Conservation (phyloP, 2,888 invertebrate genomes). For the Ceraclea dissimilis region DNA sequence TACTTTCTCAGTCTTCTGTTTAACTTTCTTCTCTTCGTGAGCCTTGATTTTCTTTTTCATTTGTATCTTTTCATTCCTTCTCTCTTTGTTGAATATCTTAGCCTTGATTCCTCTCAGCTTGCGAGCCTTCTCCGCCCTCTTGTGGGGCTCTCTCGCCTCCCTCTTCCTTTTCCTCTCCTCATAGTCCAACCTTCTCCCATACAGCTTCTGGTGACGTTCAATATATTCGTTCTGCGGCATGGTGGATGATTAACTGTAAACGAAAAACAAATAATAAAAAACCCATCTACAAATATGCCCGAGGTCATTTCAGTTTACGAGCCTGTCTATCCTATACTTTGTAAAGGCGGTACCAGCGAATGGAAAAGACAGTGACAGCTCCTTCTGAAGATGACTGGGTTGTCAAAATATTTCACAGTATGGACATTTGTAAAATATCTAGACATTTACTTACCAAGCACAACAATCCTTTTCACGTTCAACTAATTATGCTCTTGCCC, state of each 20-base stretch:
- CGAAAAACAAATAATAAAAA: slow-evolving; percentile 1
- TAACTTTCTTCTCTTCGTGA: slow-evolving; percentile 91
- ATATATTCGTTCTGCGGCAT: slow-evolving; percentile 99
- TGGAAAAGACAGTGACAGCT: slow-evolving; percentile 5
- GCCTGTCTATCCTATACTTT: not conserved
- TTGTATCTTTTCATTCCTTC: slow-evolving; percentile 96
- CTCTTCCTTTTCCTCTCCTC: slow-evolving; percentile 94
- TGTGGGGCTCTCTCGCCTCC: slow-evolving; percentile 91
- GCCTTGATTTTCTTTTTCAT: slow-evolving; percentile 98
- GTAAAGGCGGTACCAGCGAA: slow-evolving; percentile 5
- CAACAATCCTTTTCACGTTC: not conserved
- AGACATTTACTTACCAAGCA: slow-evolving; percentile 13
- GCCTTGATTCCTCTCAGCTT: slow-evolving; percentile 94
- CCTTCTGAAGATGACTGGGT: slow-evolving; percentile 8
- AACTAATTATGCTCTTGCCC: not conserved
- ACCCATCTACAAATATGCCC: slow-evolving; percentile 7
- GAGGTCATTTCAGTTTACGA: slow-evolving; percentile 20
- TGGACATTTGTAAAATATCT: not conserved
- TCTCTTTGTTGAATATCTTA: slow-evolving; percentile 93
- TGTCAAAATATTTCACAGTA: slow-evolving; percentile 2
- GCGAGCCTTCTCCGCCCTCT: slow-evolving; percentile 82
- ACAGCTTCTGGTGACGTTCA: slow-evolving; percentile 92
- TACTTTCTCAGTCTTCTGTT: slow-evolving; percentile 75
- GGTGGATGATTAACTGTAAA: slow-evolving; percentile 40
- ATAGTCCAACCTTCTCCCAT: slow-evolving; percentile 95